Conservation (phyloP, 35 echinoderm and acorn worm species). For the Apostichopus japonicus region DNA sequence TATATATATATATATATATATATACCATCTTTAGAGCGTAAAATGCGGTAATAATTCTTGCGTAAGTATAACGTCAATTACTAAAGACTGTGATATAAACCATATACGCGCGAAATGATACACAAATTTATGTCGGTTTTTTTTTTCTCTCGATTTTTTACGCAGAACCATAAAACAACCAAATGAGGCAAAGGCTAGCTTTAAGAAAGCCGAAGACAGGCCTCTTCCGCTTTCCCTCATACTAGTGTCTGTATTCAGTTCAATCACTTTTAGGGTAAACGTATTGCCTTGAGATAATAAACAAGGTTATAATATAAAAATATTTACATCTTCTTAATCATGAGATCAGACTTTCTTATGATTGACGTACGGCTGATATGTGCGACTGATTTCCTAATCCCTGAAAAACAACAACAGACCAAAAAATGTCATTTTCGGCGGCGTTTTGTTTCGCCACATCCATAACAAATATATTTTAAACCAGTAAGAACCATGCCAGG, state of each 20-base stretch:
- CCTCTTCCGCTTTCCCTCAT: background rate
- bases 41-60: too few relatives aligned
- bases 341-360: background rate
- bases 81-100: background rate
- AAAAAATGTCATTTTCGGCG: background rate
- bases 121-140: background rate
- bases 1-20: too few relatives aligned
- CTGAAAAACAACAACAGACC: background rate
- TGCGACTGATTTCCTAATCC: background rate
- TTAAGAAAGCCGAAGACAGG: background rate
- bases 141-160: background rate
- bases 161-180: too few relatives aligned
- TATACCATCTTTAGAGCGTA: too few relatives aligned
- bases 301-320: constrained; percentile 48
- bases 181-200: background rate
- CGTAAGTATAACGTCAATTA: too few relatives aligned
- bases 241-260: background rate
- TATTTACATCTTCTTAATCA: constrained; percentile 45
- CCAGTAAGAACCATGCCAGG: too few relatives aligned
- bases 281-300: constrained; percentile 40
- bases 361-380: constrained; percentile 42
- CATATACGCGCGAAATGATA: background rate
- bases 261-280: constrained; percentile 35
- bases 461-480: background rate
- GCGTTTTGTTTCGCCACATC: constrained; percentile 17